Evolutionary conservation across 2,113 vertebrate species (phyloP).

Genomic region (Upupa epops): DNA sequence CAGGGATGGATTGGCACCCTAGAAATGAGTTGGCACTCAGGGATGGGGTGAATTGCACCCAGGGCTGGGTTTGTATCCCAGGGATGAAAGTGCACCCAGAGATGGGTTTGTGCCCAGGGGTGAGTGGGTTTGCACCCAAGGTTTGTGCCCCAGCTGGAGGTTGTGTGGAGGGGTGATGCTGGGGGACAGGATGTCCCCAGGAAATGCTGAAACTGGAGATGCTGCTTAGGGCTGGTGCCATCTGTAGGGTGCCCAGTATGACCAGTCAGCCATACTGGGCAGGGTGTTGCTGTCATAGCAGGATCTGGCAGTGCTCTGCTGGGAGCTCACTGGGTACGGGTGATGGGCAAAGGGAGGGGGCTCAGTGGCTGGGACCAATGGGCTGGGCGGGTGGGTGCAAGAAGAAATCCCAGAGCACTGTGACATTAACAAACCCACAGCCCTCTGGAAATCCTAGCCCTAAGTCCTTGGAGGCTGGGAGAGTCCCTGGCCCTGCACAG

Average conservation of each 20-base stretch:
- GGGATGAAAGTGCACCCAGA: background rate
- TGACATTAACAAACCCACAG: background rate
- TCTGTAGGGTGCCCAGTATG: background rate
- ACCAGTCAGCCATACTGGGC: background rate
- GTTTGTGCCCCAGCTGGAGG: background rate
- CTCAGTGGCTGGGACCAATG: accelerated
- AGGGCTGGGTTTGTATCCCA: no score
- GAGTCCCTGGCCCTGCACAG: background rate
- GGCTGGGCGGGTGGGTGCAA: background rate
- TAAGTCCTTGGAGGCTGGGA: constrained; percentile 27
- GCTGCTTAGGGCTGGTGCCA: background rate
- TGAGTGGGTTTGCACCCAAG: background rate
- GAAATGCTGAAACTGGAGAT: background rate
- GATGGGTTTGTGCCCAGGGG: background rate
- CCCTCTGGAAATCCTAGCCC: background rate
- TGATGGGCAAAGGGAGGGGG: background rate
- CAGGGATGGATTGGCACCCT: background rate
- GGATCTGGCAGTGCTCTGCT: background rate
- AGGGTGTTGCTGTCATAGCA: background rate
- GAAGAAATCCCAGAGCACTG: background rate
- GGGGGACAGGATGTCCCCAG: background rate
- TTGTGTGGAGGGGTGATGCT: background rate
- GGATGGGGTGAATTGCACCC: background rate
- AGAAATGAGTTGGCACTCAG: background rate
- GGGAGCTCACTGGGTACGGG: background rate